These are phyloP conservation scores for Uromys caudimaculatus DNA, from an alignment of 2,797 vertebrate genomes.

Conservation along the genomic window DNA sequence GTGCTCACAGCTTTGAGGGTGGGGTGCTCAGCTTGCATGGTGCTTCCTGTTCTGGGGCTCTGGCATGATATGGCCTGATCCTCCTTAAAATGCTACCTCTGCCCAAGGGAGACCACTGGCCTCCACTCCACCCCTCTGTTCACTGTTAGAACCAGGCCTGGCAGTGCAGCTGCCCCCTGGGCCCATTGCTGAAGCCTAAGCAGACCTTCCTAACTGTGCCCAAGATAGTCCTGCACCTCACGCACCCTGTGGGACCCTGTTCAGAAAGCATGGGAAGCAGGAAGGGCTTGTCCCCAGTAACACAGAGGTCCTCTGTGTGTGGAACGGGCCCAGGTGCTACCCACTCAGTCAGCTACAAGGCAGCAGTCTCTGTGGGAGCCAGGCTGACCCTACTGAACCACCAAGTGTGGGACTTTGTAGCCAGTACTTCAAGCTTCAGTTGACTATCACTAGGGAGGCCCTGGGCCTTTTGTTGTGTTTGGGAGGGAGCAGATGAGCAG, in stretches of 20 bases:
- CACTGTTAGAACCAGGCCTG: background rate
- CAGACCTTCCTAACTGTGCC: background rate
- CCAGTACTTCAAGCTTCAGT: fast-evolving
- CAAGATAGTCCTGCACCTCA: background rate
- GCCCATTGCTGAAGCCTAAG: background rate
- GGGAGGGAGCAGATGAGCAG: background rate
- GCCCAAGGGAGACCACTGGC: background rate
- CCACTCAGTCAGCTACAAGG: fast-evolving
- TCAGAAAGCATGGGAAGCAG: background rate
- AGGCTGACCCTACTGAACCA: background rate
- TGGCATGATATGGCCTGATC: slow-evolving; percentile 74
- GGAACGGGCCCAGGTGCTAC: background rate
- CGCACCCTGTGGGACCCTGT: background rate
- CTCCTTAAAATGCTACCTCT: background rate
- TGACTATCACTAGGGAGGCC: background rate
- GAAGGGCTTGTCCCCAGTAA: background rate
- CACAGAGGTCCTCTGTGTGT: background rate
- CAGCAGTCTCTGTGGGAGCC: background rate
- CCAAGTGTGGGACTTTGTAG: fast-evolving
- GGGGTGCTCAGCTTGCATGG: slow-evolving; percentile 66
- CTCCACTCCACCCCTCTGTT: background rate
- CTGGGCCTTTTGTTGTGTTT: background rate
- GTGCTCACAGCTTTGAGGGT: background rate
- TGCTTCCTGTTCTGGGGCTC: slow-evolving; percentile 62
- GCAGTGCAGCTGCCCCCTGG: too few relatives aligned